These are phyloP conservation scores for Drosophila colorata DNA, from an alignment of 2,888 invertebrate species.

Conservation along the genomic window DNA sequence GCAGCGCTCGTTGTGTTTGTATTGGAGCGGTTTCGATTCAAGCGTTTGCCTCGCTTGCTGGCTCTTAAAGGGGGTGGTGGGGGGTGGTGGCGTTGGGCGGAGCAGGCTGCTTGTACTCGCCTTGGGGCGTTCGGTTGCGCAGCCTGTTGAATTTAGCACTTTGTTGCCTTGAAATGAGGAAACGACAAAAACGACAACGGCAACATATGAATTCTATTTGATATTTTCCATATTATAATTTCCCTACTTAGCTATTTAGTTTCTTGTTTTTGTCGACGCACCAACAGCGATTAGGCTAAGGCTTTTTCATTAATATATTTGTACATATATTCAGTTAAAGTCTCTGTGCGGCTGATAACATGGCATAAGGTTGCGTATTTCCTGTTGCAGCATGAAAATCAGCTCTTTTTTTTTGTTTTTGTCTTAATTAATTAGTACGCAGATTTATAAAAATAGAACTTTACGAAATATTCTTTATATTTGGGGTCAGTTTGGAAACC, in stretches of 20 bases:
- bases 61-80: not conserved
- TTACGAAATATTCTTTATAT: constrained; percentile 56
- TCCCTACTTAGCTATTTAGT: constrained; percentile 47
- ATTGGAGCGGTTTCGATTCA: constrained; percentile 23
- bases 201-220: constrained; percentile 1
- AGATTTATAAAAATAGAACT: constrained; percentile 64
- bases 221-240: constrained; percentile 61
- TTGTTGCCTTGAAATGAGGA: constrained; percentile 83
- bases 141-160: constrained; percentile 72
- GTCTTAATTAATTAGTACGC: constrained; percentile 61
- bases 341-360: constrained; percentile 69
- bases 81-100: too few relatives aligned
- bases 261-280: constrained; percentile 40
- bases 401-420: not conserved
- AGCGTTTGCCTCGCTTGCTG: not conserved
- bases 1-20: constrained; percentile 23
- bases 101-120: not conserved
- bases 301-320: constrained; percentile 63
- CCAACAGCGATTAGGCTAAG: constrained; percentile 80
- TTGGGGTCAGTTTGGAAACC: constrained; percentile 78
- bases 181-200: constrained; percentile 46
- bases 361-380: constrained; percentile 82
- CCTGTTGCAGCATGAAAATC: constrained; percentile 66
- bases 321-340: not conserved
- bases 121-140: constrained; percentile 20